Evolutionary conservation across 2,113 vertebrate species (phyloP).

Genomic region (Microtus richardsoni): DNA sequence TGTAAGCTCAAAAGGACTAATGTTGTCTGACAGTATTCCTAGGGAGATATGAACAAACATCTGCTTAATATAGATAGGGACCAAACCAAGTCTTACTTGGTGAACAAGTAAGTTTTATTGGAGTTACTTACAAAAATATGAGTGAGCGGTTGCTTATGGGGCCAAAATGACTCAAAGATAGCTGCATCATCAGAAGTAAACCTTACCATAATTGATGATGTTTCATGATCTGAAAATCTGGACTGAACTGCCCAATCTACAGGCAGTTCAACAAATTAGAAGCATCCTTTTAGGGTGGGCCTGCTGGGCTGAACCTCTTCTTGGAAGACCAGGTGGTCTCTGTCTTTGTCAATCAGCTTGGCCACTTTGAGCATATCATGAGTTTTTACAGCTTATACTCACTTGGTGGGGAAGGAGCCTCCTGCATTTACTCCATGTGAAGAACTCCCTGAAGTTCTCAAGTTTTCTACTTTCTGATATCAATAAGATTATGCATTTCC

Average conservation of each 20-base stretch:
- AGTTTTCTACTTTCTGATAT: neutral
- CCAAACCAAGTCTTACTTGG: neutral
- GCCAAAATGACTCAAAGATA: neutral
- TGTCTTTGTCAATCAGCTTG: neutral
- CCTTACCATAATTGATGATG: neutral
- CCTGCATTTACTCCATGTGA: neutral
- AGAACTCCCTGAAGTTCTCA: neutral
- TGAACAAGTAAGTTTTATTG: neutral
- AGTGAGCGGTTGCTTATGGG: neutral
- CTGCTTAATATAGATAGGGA: neutral
- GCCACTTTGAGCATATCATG: neutral
- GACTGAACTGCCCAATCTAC: too few relatives aligned
- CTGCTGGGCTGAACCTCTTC: neutral
- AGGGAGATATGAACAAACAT: neutral
- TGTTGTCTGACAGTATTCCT: neutral
- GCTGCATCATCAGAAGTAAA: neutral
- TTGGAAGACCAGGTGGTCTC: neutral
- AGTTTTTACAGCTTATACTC: neutral
- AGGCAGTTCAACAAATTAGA: neutral
- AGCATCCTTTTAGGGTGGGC: neutral
- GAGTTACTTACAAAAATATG: neutral
- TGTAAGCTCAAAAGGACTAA: neutral
- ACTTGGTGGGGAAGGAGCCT: neutral
- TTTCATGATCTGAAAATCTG: neutral
- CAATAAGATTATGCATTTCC: neutral